Evolutionary conservation across 2,113 vertebrate genomes (phyloP).

Genomic region (Rhinogobius similis): DNA sequence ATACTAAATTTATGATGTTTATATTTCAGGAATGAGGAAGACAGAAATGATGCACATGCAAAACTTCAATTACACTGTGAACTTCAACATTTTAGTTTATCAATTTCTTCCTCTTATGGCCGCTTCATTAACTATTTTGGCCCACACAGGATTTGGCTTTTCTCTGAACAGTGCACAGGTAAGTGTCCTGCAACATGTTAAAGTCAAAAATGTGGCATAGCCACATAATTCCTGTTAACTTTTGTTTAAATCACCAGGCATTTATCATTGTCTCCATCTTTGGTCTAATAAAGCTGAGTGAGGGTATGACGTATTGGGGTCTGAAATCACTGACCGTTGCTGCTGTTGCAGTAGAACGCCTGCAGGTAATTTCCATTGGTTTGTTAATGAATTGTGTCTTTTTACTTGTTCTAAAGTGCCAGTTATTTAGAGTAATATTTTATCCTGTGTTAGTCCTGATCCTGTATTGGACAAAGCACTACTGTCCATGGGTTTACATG

Average conservation of each 20-base stretch:
- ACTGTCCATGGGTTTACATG: too few relatives aligned
- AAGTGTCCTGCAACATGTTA: slow-evolving; percentile 41
- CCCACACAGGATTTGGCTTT: slow-evolving; percentile 73
- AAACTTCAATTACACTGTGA: too few relatives aligned
- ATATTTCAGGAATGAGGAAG: slow-evolving; percentile 71
- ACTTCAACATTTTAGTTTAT: too few relatives aligned
- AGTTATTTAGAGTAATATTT: too few relatives aligned
- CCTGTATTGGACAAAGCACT: too few relatives aligned
- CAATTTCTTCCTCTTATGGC: slow-evolving; percentile 62
- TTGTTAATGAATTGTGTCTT: neutral
- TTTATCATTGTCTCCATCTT: neutral
- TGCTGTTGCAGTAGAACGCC: neutral
- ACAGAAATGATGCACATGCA: slow-evolving; percentile 69
- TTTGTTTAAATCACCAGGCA: neutral
- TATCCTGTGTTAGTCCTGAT: too few relatives aligned
- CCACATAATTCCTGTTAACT: too few relatives aligned
- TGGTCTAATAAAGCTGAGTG: neutral
- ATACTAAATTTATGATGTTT: neutral
- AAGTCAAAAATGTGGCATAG: neutral
- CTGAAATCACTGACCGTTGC: neutral
- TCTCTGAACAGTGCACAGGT: slow-evolving; percentile 73
- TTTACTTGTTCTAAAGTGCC: too few relatives aligned
- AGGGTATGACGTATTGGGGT: too few relatives aligned
- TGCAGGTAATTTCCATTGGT: neutral
- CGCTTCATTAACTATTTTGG: slow-evolving; percentile 75